phyloP scores from a whole-genome alignment of 2,888 invertebrate species.

The Slavum lentiscoides region DNA sequence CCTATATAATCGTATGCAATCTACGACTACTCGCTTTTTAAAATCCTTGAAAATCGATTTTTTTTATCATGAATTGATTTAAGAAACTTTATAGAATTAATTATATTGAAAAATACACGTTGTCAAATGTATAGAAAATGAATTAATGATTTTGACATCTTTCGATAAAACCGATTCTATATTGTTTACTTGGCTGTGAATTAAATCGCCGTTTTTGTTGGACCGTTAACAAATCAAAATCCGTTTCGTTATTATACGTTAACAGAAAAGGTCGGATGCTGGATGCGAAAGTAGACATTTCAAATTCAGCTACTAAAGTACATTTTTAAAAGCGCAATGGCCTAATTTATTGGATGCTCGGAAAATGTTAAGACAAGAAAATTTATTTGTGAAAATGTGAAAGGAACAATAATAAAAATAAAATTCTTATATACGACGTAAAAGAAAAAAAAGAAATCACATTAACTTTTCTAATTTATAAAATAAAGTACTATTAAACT shows the following conservation, averaged over 20 bases:
- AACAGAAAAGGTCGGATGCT: conserved; percentile 20
- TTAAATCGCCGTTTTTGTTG: conserved; percentile 10
- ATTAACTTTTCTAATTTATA: too few species aligned
- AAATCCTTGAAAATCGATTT: too few species aligned
- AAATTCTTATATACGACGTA: too few species aligned
- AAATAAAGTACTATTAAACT: too few species aligned
- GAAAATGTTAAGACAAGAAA: not conserved
- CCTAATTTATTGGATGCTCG: not conserved
- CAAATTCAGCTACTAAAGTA: not conserved
- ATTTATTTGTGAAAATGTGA: not conserved
- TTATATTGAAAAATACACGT: not conserved
- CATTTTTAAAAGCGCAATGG: not conserved
- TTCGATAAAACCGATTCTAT: not conserved
- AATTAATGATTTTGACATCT: conserved; percentile 6
- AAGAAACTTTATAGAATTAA: not conserved
- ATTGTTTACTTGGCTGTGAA: conserved; percentile 14
- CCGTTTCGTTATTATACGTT: conserved; percentile 12
- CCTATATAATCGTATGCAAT: too few species aligned
- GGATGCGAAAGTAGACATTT: not conserved
- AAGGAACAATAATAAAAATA: not conserved
- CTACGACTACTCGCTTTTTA: too few species aligned
- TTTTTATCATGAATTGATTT: not conserved
- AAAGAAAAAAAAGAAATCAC: too few species aligned
- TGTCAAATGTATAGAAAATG: not conserved
- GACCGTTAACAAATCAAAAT: not conserved